phyloP scores from a whole-genome alignment of 2,888 invertebrate genomes.

The Nebria salina region DNA sequence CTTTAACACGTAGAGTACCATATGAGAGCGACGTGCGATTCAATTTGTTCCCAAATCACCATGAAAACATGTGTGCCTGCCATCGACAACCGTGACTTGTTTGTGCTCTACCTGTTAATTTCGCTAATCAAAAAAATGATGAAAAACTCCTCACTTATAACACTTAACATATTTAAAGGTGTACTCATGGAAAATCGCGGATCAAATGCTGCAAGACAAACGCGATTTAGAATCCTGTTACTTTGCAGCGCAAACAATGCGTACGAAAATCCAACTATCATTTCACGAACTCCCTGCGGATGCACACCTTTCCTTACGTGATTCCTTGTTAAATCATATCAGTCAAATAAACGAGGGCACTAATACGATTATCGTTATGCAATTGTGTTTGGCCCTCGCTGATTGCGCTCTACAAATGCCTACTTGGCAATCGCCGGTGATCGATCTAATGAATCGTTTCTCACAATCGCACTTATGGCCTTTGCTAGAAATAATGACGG shows the following conservation, averaged over 20 bases:
- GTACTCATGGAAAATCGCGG: slow-evolving; percentile 96
- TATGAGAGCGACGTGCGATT: neutral
- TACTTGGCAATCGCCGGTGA: slow-evolving; percentile 88
- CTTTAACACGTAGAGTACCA: neutral
- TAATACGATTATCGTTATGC: slow-evolving; percentile 86
- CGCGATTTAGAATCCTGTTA: slow-evolving; percentile 92
- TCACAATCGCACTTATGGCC: slow-evolving; percentile 80
- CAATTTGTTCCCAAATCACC: neutral
- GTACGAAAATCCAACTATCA: slow-evolving; percentile 91
- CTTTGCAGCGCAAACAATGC: slow-evolving; percentile 98
- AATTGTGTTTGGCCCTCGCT: slow-evolving; percentile 91
- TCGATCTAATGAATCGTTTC: slow-evolving; percentile 83
- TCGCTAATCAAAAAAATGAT: neutral
- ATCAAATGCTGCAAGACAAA: slow-evolving; percentile 90
- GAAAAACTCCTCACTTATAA: neutral
- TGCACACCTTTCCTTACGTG: slow-evolving; percentile 85
- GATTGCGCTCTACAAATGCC: slow-evolving; percentile 95
- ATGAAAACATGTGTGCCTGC: neutral
- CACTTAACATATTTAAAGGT: slow-evolving; percentile 69
- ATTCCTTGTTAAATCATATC: slow-evolving; percentile 90
- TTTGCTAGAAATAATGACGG: slow-evolving; percentile 89
- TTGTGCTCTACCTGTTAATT: neutral
- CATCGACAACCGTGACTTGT: neutral
- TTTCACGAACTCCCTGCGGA: slow-evolving; percentile 91
- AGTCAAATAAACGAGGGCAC: slow-evolving; percentile 82